Evolutionary conservation across 2,797 vertebrate species (phyloP).

Genomic region (Margarornis squamiger): DNA sequence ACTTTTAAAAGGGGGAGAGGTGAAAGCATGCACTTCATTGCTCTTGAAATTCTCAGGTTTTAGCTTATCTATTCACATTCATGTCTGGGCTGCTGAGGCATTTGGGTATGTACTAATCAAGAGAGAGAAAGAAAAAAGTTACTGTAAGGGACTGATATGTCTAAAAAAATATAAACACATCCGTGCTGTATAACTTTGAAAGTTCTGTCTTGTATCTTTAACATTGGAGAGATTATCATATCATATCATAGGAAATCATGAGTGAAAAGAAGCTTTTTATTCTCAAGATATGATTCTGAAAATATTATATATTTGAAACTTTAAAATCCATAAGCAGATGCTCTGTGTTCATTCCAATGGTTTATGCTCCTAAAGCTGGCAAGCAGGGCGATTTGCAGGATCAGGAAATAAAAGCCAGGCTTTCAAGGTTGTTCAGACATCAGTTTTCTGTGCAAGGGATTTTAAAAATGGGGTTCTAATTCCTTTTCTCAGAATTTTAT

Average conservation of each 20-base stretch:
- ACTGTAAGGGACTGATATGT: neutral
- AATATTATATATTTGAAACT: neutral
- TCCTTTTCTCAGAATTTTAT: neutral
- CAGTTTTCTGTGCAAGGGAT: neutral
- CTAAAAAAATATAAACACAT: neutral
- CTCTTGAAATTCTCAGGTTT: constrained; percentile 52
- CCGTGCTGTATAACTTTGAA: neutral
- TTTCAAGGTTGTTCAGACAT: neutral
- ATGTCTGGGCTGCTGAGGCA: constrained; percentile 14
- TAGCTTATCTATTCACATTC: constrained; percentile 59
- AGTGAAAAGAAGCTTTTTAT: neutral
- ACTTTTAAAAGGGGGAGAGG: constrained; percentile 65
- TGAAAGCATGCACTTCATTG: neutral
- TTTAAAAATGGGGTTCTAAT: neutral
- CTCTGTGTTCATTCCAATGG: neutral
- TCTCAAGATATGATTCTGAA: neutral
- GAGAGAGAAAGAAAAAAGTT: neutral
- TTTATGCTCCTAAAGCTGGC: neutral
- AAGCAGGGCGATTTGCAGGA: neutral
- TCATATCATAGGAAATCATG: neutral
- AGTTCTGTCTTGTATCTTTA: neutral
- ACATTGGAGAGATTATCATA: neutral
- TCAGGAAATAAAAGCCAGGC: constrained; percentile 2
- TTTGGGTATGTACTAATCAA: neutral
- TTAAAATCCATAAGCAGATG: neutral